Percentiles rank a stretch among this genome's conserved stretches.
phyloP scores from a whole-genome alignment of 2,888 invertebrate genomes.

The Athalia circularis region DNA sequence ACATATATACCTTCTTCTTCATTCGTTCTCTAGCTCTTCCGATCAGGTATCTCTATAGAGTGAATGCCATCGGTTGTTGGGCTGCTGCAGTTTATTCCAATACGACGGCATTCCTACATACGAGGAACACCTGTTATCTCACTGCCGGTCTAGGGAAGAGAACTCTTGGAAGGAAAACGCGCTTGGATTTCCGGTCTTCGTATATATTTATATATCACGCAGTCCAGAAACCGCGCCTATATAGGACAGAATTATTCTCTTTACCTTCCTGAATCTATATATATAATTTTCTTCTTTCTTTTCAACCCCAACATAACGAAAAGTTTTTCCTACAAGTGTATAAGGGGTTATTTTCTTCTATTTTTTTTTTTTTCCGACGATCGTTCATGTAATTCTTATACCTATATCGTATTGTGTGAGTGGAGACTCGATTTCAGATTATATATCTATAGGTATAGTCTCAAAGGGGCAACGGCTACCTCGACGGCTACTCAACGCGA shows the following conservation, averaged over 20 bases:
- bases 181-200: slow-evolving; percentile 21
- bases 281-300: not conserved
- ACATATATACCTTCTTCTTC: no score
- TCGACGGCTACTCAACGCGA: slow-evolving; percentile 17
- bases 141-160: not conserved
- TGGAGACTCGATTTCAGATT: no score
- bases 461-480: slow-evolving; percentile 1
- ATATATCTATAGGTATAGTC: no score
- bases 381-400: no score
- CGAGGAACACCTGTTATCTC: slow-evolving; percentile 39
- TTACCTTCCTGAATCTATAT: not conserved
- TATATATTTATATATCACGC: not conserved
- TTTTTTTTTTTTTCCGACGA: no score
- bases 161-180: slow-evolving; percentile 22
- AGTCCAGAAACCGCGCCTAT: not conserved
- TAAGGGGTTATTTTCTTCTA: no score
- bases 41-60: not conserved
- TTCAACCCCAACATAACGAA: no score
- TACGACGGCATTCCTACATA: slow-evolving; percentile 20
- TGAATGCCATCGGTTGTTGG: slow-evolving; percentile 10
- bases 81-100: slow-evolving; percentile 11
- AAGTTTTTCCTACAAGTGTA: no score
- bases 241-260: not conserved
- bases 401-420: no score
- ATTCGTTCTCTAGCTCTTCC: not conserved